These are phyloP conservation scores for Micrasema longulum DNA, from an alignment of 1,140 invertebrate genomes.

Conservation along the genomic window DNA sequence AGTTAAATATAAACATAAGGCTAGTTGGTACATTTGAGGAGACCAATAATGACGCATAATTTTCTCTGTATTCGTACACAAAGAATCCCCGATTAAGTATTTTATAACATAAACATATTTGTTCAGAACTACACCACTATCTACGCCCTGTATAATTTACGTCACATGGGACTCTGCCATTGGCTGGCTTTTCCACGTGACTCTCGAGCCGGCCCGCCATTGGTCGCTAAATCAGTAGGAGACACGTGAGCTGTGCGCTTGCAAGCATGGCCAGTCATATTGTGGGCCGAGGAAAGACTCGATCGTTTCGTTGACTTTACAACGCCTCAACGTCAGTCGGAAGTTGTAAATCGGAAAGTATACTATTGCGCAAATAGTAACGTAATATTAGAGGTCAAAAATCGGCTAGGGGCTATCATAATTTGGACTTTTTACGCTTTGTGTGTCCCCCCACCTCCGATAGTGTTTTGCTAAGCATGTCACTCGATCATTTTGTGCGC, in stretches of 20 bases:
- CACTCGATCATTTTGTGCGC: constrained; percentile 45
- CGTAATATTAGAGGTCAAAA: constrained; percentile 4
- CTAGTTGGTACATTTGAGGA: background rate
- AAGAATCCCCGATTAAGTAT: constrained; percentile 1
- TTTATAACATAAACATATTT: constrained; percentile 16
- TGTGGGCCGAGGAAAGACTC: constrained; percentile 17
- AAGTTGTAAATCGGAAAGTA: constrained; percentile 6
- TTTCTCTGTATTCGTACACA: constrained; percentile 5
- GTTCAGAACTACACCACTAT: constrained; percentile 43
- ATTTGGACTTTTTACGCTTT: constrained; percentile 45
- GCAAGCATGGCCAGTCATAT: constrained; percentile 56
- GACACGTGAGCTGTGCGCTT: constrained; percentile 61
- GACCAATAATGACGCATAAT: background rate
- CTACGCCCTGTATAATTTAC: constrained; percentile 49
- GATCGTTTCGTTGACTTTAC: constrained; percentile 7
- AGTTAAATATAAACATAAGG: no score
- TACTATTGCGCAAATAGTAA: constrained; percentile 30
- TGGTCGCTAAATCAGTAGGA: constrained; percentile 40
- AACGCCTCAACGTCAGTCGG: background rate
- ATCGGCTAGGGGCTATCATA: constrained; percentile 9
- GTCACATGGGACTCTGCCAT: constrained; percentile 57
- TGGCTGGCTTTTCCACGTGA: constrained; percentile 55
- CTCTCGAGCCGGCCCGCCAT: constrained; percentile 49
- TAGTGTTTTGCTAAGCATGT: constrained; percentile 47
- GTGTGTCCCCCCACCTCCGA: constrained; percentile 55